These are phyloP conservation scores for Chelmon rostratus DNA, from an alignment of 2,797 vertebrate species.

Conservation along the genomic window DNA sequence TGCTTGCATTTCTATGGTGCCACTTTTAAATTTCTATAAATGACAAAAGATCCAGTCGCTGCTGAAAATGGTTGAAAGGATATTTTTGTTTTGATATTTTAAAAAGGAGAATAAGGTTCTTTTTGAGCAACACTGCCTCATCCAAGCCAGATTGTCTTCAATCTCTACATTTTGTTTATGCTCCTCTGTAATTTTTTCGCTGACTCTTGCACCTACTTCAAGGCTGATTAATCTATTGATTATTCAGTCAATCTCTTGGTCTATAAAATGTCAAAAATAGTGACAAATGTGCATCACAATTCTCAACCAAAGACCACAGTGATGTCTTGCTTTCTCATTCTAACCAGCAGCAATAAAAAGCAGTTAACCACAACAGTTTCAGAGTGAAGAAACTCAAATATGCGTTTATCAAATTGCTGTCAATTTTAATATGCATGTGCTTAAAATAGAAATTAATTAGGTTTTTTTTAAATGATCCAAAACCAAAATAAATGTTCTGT, in stretches of 20 bases:
- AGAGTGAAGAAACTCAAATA: neutral
- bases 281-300: conserved; percentile 27
- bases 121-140: neutral
- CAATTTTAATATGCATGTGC: neutral
- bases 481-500: neutral
- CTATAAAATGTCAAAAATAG: conserved; percentile 53
- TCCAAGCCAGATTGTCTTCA: neutral
- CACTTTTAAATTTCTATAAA: too few species aligned
- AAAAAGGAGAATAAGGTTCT: neutral
- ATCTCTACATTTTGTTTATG: conserved; percentile 3
- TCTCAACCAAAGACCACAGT: neutral
- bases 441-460: too few species aligned
- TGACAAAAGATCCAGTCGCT: too few species aligned
- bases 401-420: neutral
- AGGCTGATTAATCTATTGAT: conserved; percentile 59
- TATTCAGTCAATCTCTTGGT: conserved; percentile 42
- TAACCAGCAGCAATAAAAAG: neutral
- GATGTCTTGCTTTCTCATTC: conserved; percentile 20
- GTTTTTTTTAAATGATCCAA: too few species aligned
- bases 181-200: conserved; percentile 25
- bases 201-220: conserved; percentile 46
- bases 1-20: too few species aligned
- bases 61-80: neutral
- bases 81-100: neutral
- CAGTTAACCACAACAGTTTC: neutral